Evolutionary conservation across 1,140 invertebrate species (phyloP).

Genomic region (Saccostrea echinata): DNA sequence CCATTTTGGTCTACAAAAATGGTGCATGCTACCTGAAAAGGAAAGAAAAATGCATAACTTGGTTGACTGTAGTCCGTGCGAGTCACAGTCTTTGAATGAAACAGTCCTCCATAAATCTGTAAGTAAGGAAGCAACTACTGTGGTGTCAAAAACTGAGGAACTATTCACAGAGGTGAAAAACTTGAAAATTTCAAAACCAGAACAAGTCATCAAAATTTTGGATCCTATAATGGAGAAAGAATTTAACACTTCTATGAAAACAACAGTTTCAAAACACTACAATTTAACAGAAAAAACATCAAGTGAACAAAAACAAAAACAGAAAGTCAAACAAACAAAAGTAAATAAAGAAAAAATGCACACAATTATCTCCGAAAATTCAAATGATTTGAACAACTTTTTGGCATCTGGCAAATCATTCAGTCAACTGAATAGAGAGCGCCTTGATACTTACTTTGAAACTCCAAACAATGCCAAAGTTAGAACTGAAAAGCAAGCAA

Average conservation of each 20-base stretch:
- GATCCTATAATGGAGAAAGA: background rate
- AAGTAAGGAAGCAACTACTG: no score
- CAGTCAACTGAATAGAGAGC: background rate
- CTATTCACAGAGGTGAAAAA: background rate
- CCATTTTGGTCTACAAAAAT: background rate
- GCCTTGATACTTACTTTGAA: background rate
- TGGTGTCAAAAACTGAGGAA: background rate
- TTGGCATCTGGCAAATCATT: no score
- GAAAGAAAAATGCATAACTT: no score
- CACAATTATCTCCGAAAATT: no score
- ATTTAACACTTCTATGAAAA: background rate
- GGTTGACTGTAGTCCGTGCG: no score
- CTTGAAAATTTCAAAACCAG: background rate
- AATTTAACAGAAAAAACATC: background rate
- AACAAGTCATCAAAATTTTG: background rate
- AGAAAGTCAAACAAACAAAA: no score
- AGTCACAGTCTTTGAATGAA: no score
- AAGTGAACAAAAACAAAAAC: no score
- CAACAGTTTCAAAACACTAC: background rate
- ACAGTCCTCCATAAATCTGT: no score
- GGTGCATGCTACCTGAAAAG: background rate
- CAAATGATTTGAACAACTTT: no score
- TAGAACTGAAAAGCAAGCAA: background rate
- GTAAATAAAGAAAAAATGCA: no score
- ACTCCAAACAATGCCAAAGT: background rate